Evolutionary conservation across 2,113 vertebrate genomes (phyloP).

Genomic region (Misgurnus anguillicaudatus): DNA sequence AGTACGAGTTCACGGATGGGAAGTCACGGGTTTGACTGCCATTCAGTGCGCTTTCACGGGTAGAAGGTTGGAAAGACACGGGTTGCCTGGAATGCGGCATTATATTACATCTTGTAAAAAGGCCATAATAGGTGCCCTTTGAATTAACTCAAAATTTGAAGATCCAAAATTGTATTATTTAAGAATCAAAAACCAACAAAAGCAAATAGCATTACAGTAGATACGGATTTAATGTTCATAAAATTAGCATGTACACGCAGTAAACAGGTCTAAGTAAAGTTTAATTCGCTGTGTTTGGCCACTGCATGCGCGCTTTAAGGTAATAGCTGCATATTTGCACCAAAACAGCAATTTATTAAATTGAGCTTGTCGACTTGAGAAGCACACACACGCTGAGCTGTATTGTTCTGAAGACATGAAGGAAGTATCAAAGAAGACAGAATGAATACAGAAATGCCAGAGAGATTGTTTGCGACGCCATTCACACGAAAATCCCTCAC

Average conservation of each 20-base stretch:
- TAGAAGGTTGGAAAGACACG: too few species aligned
- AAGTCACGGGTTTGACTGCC: too few species aligned
- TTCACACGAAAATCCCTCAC: slow-evolving; percentile 35
- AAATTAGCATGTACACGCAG: not conserved
- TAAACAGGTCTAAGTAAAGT: not conserved
- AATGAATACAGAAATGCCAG: slow-evolving; percentile 35
- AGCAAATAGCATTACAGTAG: too few species aligned
- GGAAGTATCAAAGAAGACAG: slow-evolving; percentile 17
- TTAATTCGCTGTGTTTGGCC: not conserved
- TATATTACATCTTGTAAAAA: too few species aligned
- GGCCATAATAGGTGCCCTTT: too few species aligned
- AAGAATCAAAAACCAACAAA: too few species aligned
- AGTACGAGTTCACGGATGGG: too few species aligned
- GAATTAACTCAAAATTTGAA: too few species aligned
- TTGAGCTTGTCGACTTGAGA: slow-evolving; percentile 17
- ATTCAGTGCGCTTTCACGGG: too few species aligned
- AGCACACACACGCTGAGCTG: not conserved
- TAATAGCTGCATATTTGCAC: not conserved
- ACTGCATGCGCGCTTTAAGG: not conserved
- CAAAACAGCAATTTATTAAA: slow-evolving; percentile 31
- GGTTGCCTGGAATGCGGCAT: too few species aligned
- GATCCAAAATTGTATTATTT: too few species aligned
- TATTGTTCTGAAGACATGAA: slow-evolving; percentile 26
- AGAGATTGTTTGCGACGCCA: slow-evolving; percentile 22
- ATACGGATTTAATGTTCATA: too few species aligned